Percentiles rank a stretch among this genome's conserved stretches.
phyloP scores from a whole-genome alignment of 2,797 vertebrate species.

The Etheostoma perlongum region DNA sequence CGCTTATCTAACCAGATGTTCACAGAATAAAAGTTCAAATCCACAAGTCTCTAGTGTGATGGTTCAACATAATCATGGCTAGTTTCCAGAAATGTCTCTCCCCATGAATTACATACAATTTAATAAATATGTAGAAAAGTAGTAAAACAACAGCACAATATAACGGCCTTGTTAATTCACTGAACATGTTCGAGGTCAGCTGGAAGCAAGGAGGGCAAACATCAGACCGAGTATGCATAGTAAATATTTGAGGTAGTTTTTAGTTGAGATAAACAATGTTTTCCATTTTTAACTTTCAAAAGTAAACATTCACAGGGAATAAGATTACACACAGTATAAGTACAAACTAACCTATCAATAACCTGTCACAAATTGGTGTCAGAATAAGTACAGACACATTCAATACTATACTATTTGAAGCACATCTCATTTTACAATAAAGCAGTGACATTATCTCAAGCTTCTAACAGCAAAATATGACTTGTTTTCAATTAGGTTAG shows the following conservation, averaged over 20 bases:
- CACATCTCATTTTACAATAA: not conserved
- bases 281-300: not conserved
- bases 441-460: not conserved
- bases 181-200: no score
- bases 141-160: no score
- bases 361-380: not conserved
- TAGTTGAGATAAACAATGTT: not conserved
- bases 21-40: constrained; percentile 1
- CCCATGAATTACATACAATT: not conserved
- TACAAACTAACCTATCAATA: not conserved
- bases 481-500: not conserved
- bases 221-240: not conserved
- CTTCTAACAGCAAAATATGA: not conserved
- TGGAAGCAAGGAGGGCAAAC: not conserved
- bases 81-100: not conserved
- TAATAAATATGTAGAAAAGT: not conserved
- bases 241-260: not conserved
- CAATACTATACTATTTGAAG: not conserved
- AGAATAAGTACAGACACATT: not conserved
- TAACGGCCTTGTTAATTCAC: no score
- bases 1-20: constrained; percentile 23
- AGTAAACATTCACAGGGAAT: not conserved
- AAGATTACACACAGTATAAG: not conserved
- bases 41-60: not conserved
- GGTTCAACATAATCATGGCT: not conserved